Evolutionary conservation across 2,797 vertebrate species (phyloP).

Genomic region (Sebastes itinus): DNA sequence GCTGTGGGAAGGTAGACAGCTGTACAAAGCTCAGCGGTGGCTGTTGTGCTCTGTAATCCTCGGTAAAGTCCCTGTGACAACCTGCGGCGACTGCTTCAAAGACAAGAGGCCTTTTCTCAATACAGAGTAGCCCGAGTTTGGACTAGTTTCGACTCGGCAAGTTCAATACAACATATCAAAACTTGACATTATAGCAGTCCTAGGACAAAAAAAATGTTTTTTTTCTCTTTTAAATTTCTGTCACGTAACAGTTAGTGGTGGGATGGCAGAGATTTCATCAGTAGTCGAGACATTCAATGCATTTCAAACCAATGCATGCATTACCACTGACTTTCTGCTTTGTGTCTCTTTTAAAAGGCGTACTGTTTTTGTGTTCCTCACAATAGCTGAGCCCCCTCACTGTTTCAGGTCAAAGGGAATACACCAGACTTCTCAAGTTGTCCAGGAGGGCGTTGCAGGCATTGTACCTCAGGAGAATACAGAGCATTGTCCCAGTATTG

Average conservation of each 20-base stretch:
- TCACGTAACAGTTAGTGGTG: background rate
- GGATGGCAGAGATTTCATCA: background rate
- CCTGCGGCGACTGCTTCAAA: slow-evolving; percentile 54
- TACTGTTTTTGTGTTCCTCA: slow-evolving; percentile 12
- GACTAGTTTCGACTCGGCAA: background rate
- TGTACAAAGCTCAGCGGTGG: slow-evolving; percentile 55
- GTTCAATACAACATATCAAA: background rate
- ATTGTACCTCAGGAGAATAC: slow-evolving; percentile 41
- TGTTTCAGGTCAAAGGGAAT: slow-evolving; percentile 37
- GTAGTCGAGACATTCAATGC: background rate
- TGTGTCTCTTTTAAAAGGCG: slow-evolving; percentile 1
- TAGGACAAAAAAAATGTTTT: too few relatives aligned
- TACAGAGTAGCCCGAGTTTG: background rate
- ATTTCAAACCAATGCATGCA: background rate
- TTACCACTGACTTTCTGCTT: background rate
- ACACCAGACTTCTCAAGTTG: slow-evolving; percentile 40
- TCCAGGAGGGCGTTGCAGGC: slow-evolving; percentile 45
- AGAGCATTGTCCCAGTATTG: slow-evolving; percentile 34
- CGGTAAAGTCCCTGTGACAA: slow-evolving; percentile 38
- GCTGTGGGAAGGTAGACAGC: slow-evolving; percentile 65
- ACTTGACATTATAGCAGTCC: background rate
- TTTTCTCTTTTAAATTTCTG: background rate
- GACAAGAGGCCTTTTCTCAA: background rate
- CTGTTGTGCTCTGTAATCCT: slow-evolving; percentile 61
- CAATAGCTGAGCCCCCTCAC: slow-evolving; percentile 28